Conservation (phyloP, 1,140 invertebrate genomes). For the Diuraphis noxia region DNA sequence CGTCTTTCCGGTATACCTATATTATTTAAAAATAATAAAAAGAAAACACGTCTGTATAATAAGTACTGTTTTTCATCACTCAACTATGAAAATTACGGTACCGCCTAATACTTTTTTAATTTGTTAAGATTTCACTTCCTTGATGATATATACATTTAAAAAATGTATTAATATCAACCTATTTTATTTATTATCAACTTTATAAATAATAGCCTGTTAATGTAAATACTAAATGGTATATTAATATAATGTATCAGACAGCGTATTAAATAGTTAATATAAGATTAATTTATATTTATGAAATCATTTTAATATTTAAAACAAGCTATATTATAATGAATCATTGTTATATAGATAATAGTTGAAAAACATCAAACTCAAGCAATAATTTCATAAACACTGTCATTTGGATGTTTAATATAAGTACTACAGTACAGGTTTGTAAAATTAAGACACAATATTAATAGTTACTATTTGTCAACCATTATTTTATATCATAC, state of each 20-base stretch:
- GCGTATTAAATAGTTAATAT: not conserved
- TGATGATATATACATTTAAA: not conserved
- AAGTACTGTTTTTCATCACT: not conserved
- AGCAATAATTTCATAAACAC: not conserved
- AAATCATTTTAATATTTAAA: not conserved
- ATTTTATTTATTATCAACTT: not conserved
- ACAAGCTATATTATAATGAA: not conserved
- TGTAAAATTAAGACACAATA: not conserved
- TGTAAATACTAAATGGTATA: not conserved
- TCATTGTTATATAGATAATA: no score
- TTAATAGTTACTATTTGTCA: not conserved
- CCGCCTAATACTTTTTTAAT: not conserved
- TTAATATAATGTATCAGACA: not conserved
- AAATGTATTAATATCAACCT: not conserved
- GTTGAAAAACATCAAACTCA: no score
- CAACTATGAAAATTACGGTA: not conserved
- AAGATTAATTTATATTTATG: not conserved
- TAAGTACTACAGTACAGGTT: not conserved
- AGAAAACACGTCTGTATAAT: not conserved
- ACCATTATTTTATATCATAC: not conserved
- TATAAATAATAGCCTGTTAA: not conserved
- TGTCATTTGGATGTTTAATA: not conserved
- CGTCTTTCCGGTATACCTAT: not conserved
- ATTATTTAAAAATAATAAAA: constrained; percentile 7
- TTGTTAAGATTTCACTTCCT: constrained; percentile 18